Base-by-base conservation (phyloP, 2,797 vertebrate genomes). In the Ptychadena robeensis region DNA sequence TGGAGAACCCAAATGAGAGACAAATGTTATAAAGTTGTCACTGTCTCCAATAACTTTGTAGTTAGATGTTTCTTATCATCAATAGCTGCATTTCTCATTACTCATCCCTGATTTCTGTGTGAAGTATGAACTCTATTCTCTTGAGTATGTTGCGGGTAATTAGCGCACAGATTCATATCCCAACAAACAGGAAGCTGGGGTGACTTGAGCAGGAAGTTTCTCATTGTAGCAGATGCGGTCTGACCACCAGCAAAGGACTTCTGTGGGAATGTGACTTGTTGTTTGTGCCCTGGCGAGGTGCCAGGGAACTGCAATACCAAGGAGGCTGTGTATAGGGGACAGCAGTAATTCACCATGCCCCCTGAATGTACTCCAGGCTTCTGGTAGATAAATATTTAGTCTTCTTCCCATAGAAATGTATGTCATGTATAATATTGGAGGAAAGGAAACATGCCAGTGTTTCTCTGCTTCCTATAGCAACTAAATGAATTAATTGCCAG, bases 111-210 rank as follows among this genome's bases (percentile, higher is more conserved):
- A 18, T 4, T 48, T 48, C 4, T 53, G 18, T 53, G 44, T n/a
- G 18, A 18, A n/a, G 3, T 53, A 53, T 53, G 18, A 53, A 44
- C 30, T 65, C 12, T 31, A 32, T 48, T 73, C 70, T 59, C 72
- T 38, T 61, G 28, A 79, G 75, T 53, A 38, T 27, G 63, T 66
- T 32, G 53, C 38, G 37, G 22, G 53, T 72, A 37, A 59, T n/a
- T 28, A 79, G 27, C 37, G 37, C 32, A 69, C 22, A 74, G 61
- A 73, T 72, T 53, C 65, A 38, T 22, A 34, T 80, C 64, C 44
- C 72, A 61, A 44, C 65, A 85, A 85, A 80, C 83, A 80, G 83
- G 83, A 85, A 85, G 34, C 78, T 27, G 77, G 32, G 37, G 64
- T 70, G 72, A 84, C 77, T 37, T n/a, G 3, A 38, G 64, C 71